Percentiles rank a stretch among this genome's conserved stretches.
phyloP scores from a whole-genome alignment of 2,113 vertebrate genomes.

The Oxygymnocypris stewartii region DNA sequence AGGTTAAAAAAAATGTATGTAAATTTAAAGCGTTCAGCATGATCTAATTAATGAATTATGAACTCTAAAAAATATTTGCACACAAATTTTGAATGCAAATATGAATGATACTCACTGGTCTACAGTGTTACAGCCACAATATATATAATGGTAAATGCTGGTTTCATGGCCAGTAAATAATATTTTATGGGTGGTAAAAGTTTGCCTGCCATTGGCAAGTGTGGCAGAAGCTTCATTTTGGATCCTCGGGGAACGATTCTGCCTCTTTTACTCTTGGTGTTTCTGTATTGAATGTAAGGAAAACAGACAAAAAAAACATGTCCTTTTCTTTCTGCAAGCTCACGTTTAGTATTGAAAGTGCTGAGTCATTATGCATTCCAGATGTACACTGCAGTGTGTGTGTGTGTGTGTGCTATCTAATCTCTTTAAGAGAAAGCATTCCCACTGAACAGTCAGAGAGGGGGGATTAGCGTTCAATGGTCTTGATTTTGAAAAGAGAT shows the following conservation, averaged over 20 bases:
- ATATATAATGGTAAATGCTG: not conserved
- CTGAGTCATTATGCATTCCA: slow-evolving; percentile 30
- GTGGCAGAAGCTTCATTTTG: not conserved
- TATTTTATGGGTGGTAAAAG: not conserved
- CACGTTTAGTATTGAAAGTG: slow-evolving; percentile 1
- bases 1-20: not conserved
- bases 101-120: not conserved
- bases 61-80: not conserved
- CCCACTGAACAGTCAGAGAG: not conserved
- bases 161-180: not conserved
- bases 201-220: not conserved
- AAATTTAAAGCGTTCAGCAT: not conserved
- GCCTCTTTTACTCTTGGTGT: not conserved
- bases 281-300: not conserved
- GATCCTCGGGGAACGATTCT: not conserved
- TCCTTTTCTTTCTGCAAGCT: slow-evolving; percentile 1
- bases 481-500: slow-evolving; percentile 18
- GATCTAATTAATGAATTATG: not conserved
- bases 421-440: slow-evolving; percentile 15
- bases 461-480: not conserved
- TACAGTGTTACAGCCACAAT: not conserved
- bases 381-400: slow-evolving; percentile 5
- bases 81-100: not conserved
- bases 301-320: not conserved
- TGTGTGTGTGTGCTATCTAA: slow-evolving; percentile 24